These are phyloP conservation scores for Physeter macrocephalus DNA, from an alignment of 2,113 vertebrate genomes.

Conservation along the genomic window DNA sequence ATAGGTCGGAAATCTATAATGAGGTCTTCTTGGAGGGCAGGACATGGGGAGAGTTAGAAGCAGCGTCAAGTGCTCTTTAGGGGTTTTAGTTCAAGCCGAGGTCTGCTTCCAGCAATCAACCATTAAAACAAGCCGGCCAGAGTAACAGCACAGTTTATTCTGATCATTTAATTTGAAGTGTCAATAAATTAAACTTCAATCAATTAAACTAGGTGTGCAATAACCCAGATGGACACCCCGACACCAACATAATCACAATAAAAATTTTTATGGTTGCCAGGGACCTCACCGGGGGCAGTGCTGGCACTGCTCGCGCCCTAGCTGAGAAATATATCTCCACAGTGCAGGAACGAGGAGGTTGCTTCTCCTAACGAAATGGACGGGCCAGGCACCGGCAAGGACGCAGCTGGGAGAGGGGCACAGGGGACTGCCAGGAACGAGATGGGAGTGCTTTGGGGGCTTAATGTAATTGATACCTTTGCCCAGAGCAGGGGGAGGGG, in stretches of 20 bases:
- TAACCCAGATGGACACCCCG: conserved; percentile 77
- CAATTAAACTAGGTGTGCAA: conserved; percentile 81
- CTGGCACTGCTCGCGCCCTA: conserved; percentile 66
- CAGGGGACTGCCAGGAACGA: conserved; percentile 62
- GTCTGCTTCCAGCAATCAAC: conserved; percentile 79
- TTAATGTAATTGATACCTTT: conserved; percentile 77
- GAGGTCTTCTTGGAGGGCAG: conserved; percentile 74
- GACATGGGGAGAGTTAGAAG: conserved; percentile 72
- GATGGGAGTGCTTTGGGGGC: conserved; percentile 75
- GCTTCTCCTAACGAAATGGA: conserved; percentile 71
- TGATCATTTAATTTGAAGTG: conserved; percentile 81
- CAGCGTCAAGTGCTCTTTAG: conserved; percentile 74
- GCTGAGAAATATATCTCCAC: conserved; percentile 75
- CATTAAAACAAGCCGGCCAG: conserved; percentile 77
- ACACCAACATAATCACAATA: conserved; percentile 75
- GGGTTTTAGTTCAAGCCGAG: conserved; percentile 77
- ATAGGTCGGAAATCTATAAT: conserved; percentile 78
- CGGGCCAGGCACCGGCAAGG: conserved; percentile 63
- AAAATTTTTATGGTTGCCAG: conserved; percentile 78
- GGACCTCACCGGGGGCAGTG: conserved; percentile 73
- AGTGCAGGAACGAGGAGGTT: conserved; percentile 53
- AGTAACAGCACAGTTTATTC: conserved; percentile 79
- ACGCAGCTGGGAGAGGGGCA: conserved; percentile 73
- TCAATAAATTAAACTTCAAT: conserved; percentile 82
- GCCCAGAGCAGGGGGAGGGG: conserved; percentile 64